Evolutionary conservation across 2,797 vertebrate genomes (phyloP).

Genomic region (Hoplostethus atlanticus): DNA sequence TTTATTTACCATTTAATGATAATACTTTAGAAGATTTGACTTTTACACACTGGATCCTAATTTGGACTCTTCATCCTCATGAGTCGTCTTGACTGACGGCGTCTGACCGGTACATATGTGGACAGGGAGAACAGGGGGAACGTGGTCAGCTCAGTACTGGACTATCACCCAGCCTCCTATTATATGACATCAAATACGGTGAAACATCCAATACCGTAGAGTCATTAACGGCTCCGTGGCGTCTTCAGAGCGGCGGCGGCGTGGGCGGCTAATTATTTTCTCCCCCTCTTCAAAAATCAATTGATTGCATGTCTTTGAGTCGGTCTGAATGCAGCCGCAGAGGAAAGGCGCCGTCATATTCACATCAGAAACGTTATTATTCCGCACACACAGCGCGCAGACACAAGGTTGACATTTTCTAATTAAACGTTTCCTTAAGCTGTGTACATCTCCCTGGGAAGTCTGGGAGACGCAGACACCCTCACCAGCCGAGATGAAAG

Average conservation of each 20-base stretch:
- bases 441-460: conserved; percentile 79
- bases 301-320: conserved; percentile 66
- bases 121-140: neutral
- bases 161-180: conserved; percentile 6
- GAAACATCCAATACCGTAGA: conserved; percentile 30
- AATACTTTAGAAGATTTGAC: neutral
- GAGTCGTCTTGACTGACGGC: conserved; percentile 28
- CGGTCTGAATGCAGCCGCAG: conserved; percentile 44
- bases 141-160: neutral
- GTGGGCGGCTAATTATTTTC: conserved; percentile 75
- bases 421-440: conserved; percentile 86
- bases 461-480: conserved; percentile 71
- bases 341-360: conserved; percentile 64
- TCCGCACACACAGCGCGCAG: conserved; percentile 63
- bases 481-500: conserved; percentile 79
- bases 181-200: conserved; percentile 12
- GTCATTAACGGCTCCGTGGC: conserved; percentile 50
- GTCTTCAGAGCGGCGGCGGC: conserved; percentile 39
- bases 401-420: conserved; percentile 82
- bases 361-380: conserved; percentile 75
- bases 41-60: neutral
- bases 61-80: neutral
- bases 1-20: neutral
- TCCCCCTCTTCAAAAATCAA: conserved; percentile 71
- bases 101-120: neutral